phyloP scores from a whole-genome alignment of 2,888 invertebrate species.

The Drosophila lacicola region DNA sequence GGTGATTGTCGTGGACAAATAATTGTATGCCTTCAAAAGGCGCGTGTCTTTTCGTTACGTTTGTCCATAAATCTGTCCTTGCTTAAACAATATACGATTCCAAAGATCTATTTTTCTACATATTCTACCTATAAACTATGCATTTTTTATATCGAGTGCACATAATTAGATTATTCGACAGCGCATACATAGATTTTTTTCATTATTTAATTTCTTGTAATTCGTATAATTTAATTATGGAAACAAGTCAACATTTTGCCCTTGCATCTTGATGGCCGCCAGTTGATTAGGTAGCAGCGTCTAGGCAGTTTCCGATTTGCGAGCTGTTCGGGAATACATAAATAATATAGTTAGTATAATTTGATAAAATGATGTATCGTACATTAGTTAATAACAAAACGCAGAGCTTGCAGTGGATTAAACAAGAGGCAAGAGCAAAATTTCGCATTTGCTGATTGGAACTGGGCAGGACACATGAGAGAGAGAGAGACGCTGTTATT shows the following conservation, averaged over 20 bases:
- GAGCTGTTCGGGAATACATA: slow-evolving; percentile 36
- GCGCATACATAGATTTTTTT: slow-evolving; percentile 27
- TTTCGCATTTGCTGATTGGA: neutral
- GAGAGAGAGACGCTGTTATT: neutral
- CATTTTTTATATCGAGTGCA: neutral
- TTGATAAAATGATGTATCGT: neutral
- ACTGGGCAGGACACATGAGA: neutral
- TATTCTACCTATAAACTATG: neutral
- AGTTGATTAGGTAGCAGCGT: slow-evolving; percentile 38
- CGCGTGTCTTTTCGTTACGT: slow-evolving; percentile 16
- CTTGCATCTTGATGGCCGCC: slow-evolving; percentile 34
- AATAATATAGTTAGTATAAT: neutral
- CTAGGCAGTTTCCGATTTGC: slow-evolving; percentile 38
- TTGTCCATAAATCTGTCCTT: slow-evolving; percentile 3
- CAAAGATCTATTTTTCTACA: neutral
- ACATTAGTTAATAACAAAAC: slow-evolving; percentile 5
- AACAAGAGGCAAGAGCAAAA: neutral
- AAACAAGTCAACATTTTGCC: slow-evolving; percentile 53
- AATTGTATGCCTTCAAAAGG: slow-evolving; percentile 17
- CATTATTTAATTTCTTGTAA: slow-evolving; percentile 52
- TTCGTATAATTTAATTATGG: slow-evolving; percentile 61
- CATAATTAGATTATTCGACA: slow-evolving; percentile 19
- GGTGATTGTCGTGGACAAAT: slow-evolving; percentile 33
- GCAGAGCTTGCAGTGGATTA: slow-evolving; percentile 24
- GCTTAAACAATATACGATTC: neutral